Evolutionary conservation across 2,888 invertebrate genomes (phyloP).

Genomic region (Papilio elwesi): DNA sequence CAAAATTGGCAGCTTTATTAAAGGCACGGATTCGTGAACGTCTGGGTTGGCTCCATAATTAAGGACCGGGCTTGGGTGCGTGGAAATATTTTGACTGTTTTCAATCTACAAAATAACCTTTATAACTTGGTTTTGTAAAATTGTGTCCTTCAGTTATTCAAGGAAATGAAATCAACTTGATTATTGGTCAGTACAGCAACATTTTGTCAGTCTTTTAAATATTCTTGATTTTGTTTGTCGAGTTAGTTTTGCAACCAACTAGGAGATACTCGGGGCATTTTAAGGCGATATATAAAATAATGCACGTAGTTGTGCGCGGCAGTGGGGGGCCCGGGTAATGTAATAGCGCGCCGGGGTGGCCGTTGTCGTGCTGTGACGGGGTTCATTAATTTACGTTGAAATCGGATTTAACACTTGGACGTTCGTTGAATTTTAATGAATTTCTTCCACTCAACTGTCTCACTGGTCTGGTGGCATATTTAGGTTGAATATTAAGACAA

Average conservation of each 20-base stretch:
- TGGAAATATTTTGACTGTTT: constrained; percentile 17
- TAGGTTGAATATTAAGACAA: not conserved
- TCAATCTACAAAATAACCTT: constrained; percentile 6
- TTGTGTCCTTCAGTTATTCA: too few species aligned
- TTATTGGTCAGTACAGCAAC: not conserved
- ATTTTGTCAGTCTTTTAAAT: not conserved
- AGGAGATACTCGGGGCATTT: not conserved
- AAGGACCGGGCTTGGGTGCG: not conserved
- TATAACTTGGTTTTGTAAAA: not conserved
- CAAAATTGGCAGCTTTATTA: constrained; percentile 35
- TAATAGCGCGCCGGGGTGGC: constrained; percentile 19
- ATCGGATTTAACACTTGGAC: constrained; percentile 33
- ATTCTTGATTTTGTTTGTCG: not conserved
- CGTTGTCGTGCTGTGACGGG: constrained; percentile 31
- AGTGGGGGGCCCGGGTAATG: constrained; percentile 30
- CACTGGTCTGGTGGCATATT: not conserved
- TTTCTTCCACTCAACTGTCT: constrained; percentile 18
- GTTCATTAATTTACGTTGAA: constrained; percentile 38
- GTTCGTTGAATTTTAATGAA: constrained; percentile 34
- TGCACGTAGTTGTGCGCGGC: constrained; percentile 1
- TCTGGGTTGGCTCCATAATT: constrained; percentile 30
- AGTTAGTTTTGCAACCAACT: not conserved
- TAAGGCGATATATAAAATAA: not conserved
- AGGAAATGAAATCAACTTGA: not conserved
- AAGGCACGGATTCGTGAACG: constrained; percentile 23